Base-by-base conservation (phyloP, 2,888 invertebrate genomes). In the Perdita meconis region DNA sequence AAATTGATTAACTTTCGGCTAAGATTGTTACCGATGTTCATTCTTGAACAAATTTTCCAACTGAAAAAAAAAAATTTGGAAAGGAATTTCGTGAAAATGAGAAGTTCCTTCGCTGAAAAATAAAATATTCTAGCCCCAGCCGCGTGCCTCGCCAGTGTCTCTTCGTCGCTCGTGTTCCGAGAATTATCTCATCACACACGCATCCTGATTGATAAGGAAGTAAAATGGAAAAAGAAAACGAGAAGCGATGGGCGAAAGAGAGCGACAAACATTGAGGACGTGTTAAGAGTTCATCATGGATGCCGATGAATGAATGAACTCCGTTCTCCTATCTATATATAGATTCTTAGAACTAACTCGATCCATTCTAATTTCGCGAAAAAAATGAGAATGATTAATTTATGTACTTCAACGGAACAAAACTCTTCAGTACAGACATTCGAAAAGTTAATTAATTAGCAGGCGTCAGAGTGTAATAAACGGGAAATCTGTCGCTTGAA, bases 191-290 rank as follows among this genome's bases (percentile, higher is more conserved):
- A 79, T 84, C 78, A 57, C 66, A 42, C 77, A 77, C 75, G 76
- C 84, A 81, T 86, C 85, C 81, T 84, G 76, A 74, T 70, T 81
- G 84, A 85, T 84, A 84, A 78, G 71, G 66, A 74, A 71, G 74
- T 74, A 53, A 78, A 69, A 66, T 67, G 71, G 57, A 44, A 63
- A 57, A 76, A 55, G 38, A 57, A n/a, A n/a, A 40, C 26, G 22
- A 22, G 44, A 24, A 22, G 55, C 22, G 42, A 61, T 38, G 56
- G 51, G 67, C 70, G 51, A 69, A 50, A 70, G 47, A 66, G 56
- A 76, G 55, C 57, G 40, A 74, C 57, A 61, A 68, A 71, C 56
- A 79, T 71, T 47, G 66, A 68, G 68, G 65, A 72, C 51, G 38
- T 80, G 80, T 85, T 83, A 79, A 83, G 73, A 83, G 82, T 82